Evolutionary conservation across 2,113 vertebrate genomes (phyloP), one percentile per base, ranked within the genome.

Genomic region (Pavo muticus): DNA sequence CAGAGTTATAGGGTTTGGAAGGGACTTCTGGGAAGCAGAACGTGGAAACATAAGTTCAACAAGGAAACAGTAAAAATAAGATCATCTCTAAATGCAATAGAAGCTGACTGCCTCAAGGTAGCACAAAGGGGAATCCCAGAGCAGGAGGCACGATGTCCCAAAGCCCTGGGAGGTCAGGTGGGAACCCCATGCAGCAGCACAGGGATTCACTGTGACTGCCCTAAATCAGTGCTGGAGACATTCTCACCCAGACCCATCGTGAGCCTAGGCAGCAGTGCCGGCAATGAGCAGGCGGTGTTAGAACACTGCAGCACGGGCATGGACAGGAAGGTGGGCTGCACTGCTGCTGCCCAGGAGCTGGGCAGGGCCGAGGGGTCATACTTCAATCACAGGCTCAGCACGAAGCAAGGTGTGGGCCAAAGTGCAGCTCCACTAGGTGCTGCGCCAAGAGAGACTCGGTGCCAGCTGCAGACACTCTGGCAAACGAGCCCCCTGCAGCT

Each of bases 391-490:
- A 79, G 80, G 86, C 94, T 94, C 85, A 52, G 82, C 71, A 48
- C 39, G 83, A 90, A 84, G 40, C 63, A 81, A 91, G 91, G 95
- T 93, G 83, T 84, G 93, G 94, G 96, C 95, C 95, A 96, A 94
- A 94, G 94, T 87, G 91, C 95, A 94, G 76, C 91, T 88, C 74
- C 94, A 90, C 81, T 42, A 90, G 85, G 91, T 94, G 85, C 67
- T 3, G 88, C 45, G 91, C 95, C 95, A 95, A 88, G 94, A 69
- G 93, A 73, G 83, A 30, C 21, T 3, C 14, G 14, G 77, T 95
- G 95, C 96, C 94, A 97, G 91, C 94, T 75, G 80, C 45, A 88
- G 93, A 94, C 67, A 88, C 91, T 94, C 83, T 96, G 96, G 96
- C 96, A 96, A 96, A 94, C 65, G 78, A 94, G 37, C 63, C 59